These are phyloP conservation scores for Julus scandinavius DNA, from an alignment of 2,888 invertebrate genomes.

Conservation along the genomic window DNA sequence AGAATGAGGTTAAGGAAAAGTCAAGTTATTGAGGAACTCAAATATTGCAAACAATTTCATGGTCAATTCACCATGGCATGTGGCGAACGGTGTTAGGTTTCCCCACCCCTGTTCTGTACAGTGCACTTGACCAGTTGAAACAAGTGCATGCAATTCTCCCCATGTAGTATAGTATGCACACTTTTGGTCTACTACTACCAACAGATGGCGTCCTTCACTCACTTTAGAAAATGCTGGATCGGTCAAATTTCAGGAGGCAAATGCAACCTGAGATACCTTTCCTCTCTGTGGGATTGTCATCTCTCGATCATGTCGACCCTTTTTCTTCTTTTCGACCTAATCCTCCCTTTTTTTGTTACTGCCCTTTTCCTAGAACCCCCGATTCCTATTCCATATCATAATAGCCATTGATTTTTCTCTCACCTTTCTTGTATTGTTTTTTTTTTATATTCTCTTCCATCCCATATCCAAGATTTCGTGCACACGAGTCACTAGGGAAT, in stretches of 20 bases:
- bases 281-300: background rate
- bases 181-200: background rate
- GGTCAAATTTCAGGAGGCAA: background rate
- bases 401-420: constrained; percentile 21
- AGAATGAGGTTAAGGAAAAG: too few relatives aligned
- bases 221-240: background rate
- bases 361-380: background rate
- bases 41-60: too few relatives aligned
- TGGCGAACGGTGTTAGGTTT: too few relatives aligned
- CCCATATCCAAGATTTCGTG: background rate
- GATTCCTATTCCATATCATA: constrained; percentile 4
- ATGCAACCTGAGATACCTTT: too few relatives aligned
- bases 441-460: background rate
- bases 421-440: constrained; percentile 20
- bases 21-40: too few relatives aligned
- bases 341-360: background rate
- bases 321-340: background rate
- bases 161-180: too few relatives aligned
- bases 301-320: background rate
- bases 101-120: too few relatives aligned
- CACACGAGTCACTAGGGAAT: background rate
- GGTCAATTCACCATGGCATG: too few relatives aligned
- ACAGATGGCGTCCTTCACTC: background rate
- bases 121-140: too few relatives aligned
- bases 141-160: too few relatives aligned